A percentile compares a stretch with the other conserved stretches of the same genome.
phyloP scores from a whole-genome alignment of 2,113 vertebrate genomes.

The Pongo abelii region DNA sequence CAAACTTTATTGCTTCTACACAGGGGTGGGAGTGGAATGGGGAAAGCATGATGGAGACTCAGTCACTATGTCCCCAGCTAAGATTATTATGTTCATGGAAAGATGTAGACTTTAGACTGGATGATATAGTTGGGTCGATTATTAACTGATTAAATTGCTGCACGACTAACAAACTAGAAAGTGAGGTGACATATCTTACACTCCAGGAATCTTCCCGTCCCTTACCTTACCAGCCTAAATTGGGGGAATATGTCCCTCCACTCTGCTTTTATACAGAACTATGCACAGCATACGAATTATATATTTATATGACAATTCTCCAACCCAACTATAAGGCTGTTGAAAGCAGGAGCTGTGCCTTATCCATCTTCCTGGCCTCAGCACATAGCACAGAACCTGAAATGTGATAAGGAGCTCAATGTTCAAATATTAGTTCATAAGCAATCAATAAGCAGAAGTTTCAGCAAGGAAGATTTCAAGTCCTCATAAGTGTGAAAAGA shows the following conservation, averaged over 20 bases:
- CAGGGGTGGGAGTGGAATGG: background rate
- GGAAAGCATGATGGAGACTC: background rate
- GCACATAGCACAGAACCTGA: background rate
- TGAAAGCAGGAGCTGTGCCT: background rate
- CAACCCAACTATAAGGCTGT: background rate
- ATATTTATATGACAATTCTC: background rate
- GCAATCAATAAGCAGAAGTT: background rate
- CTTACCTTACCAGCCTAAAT: background rate
- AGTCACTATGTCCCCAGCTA: background rate
- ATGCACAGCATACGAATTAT: background rate
- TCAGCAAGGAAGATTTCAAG: conserved; percentile 12
- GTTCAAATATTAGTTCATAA: background rate
- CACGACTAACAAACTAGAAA: background rate
- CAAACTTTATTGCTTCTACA: background rate
- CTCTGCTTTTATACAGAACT: background rate
- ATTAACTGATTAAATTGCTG: background rate
- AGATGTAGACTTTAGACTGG: background rate
- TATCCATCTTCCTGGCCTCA: background rate
- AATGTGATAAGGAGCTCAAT: background rate
- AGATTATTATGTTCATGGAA: background rate
- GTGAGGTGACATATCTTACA: background rate
- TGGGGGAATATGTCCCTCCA: background rate
- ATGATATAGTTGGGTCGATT: background rate
- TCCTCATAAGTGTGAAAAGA: background rate
- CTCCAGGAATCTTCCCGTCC: background rate